Conservation (phyloP, 37 sponge, comb jelly and placozoan genomes). For the Agelas oroides region DNA sequence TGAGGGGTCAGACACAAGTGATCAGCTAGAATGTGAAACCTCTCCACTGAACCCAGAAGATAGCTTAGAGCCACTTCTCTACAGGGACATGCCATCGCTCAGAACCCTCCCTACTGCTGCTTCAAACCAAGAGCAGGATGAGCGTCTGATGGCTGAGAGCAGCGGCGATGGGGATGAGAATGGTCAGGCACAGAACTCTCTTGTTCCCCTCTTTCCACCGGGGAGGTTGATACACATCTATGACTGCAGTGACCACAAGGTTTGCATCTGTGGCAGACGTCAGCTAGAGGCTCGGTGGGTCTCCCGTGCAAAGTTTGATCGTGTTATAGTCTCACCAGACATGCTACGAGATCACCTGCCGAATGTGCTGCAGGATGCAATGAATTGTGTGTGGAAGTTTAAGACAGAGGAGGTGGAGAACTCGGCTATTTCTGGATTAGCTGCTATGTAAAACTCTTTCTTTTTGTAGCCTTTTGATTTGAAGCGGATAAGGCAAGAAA, state of each 20-base stretch:
- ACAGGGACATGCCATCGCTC: conserved; percentile 5
- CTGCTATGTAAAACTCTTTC: too few relatives aligned
- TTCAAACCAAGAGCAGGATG: neutral
- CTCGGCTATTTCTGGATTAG: neutral
- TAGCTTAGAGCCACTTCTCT: conserved; percentile 14
- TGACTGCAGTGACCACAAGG: conserved; percentile 18
- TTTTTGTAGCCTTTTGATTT: too few relatives aligned
- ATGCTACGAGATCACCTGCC: conserved; percentile 89
- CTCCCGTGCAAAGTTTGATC: conserved; percentile 51
- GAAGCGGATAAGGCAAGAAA: too few relatives aligned
- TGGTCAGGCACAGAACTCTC: neutral
- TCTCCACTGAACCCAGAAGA: neutral
- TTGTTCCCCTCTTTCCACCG: conserved; percentile 66
- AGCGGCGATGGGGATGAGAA: neutral
- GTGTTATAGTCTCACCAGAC: conserved; percentile 66
- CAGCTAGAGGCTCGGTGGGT: conserved; percentile 66
- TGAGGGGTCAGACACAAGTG: conserved; percentile 2
- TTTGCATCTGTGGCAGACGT: conserved; percentile 42
- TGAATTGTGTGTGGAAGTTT: conserved; percentile 66
- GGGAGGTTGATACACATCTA: conserved; percentile 83
- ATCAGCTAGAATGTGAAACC: too few relatives aligned
- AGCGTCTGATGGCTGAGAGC: neutral
- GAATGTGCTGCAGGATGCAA: conserved; percentile 56
- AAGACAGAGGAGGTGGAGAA: conserved; percentile 36
- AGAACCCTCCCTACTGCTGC: neutral